Evolutionary conservation across 2,888 invertebrate genomes (phyloP), one percentile per base, ranked within the genome.

Genomic region (Cantharis lateralis): DNA sequence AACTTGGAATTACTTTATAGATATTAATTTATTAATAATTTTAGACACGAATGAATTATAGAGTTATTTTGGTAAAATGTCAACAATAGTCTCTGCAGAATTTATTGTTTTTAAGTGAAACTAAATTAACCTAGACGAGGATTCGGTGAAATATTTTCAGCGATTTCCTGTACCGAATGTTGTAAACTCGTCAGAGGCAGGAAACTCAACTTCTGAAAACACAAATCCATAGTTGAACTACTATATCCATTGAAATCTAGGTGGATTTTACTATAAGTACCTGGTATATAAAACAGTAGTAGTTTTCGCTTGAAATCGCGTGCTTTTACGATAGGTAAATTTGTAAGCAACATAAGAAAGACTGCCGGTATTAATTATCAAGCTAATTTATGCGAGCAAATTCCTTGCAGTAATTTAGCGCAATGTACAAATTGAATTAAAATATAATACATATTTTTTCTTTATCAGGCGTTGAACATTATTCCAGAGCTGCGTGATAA

Each of bases 381-480:
- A 63, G 32, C 69, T 74, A 74, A 74, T 74, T 74, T 74, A 74
- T 70, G 74, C 74, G 70, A 74, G 64, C 20, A 70, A 74, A 70
- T 74, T 74, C 63, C 74, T 69, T 74, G 70, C 70, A 74, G 74
- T 74, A 74, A 74, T 74, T 74, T 74, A 74, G 74, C 69, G 63
- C 69, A 74, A 62, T 74, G 70, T 70, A 62, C 70, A 74, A 74
- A 74, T 74, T 74, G 74, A 74, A 74, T 74, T 74, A 74, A 74
- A 74, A 74, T 74, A 74, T 74, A 70, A 74, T 74, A 74, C 74
- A 70, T 74, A 74, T 70, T 74, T 74, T 76, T 76, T 76, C 72
- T 71, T 72, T 76, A 72, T 76, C 76, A 69, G 71, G 63, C 72
- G 76, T 69, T 76, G 76, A 76, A 72, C 62, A 69, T 72, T 72